Evolutionary conservation across 2,113 vertebrate genomes (phyloP), one percentile per base, ranked within the genome.

Genomic region (Brachypodius melanocephalos): DNA sequence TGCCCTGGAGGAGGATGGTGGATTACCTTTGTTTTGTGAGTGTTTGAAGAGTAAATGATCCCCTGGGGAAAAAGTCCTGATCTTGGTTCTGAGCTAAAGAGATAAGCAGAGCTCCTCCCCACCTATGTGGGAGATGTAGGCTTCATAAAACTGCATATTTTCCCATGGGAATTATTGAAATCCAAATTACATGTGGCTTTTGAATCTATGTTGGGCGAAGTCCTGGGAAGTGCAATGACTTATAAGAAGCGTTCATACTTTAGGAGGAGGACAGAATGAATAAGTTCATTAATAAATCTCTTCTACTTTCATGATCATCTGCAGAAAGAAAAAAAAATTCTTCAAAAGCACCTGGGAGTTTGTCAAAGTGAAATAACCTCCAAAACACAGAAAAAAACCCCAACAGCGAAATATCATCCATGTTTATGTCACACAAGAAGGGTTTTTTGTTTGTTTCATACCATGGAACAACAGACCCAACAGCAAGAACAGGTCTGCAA

Each of bases 81-180:
- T 95, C 83, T 86, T 54, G 65, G 59, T 90, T 93, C 73, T 92
- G 92, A 93, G 51, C 65, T 81, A 4, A 22, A 40, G 88, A 93
- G 96, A 97, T 96, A 97, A 96, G 92, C 66, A 63, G 69, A 81
- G 48, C 88, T 62, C 49, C 36, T 93, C 91, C 72, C 79, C 38
- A 77, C 17, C 54, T 55, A 7, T 58, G 54, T 76, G 75, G 63
- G 51, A 89, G 90, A 75, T 3, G 55, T 5, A 54, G 65, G 77
- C 66, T 85, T 78, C 69, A 55, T 36, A 52, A 67, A 84, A 65
- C 86, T 90, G 66, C 38, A 9, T 72, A 34, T 85, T 95, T 95
- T 97, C 95, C 95, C 93, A 89, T 91, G 96, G 95, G 95, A 96
- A 96, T 87, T 52, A 79, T 1, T 87, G 57, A 54, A 89, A 79